phyloP scores from a whole-genome alignment of 2,797 vertebrate genomes.

The Phaenicophaeus curvirostris region DNA sequence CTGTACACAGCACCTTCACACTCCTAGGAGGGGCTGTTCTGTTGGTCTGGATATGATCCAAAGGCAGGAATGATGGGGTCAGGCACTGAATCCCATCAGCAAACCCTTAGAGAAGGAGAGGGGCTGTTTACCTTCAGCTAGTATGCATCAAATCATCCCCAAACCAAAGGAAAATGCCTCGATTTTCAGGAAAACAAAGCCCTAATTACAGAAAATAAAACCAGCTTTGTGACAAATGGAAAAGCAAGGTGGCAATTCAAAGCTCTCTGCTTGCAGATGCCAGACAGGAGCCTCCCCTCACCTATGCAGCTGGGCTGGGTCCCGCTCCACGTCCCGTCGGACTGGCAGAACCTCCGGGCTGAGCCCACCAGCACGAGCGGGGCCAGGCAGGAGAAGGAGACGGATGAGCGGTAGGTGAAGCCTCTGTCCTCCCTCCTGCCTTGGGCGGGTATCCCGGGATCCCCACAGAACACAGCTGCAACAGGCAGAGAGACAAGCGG shows the following conservation, averaged over 20 bases:
- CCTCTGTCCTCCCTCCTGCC: slow-evolving; percentile 92
- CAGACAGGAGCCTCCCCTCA: slow-evolving; percentile 44
- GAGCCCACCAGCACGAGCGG: slow-evolving; percentile 93
- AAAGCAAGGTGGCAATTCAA: not conserved
- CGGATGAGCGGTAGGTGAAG: slow-evolving; percentile 94
- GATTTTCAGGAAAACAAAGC: not conserved
- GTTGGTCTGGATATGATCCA: not conserved
- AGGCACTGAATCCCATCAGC: not conserved
- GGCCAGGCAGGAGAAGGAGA: slow-evolving; percentile 90
- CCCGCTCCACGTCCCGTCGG: slow-evolving; percentile 95
- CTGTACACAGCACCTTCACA: not conserved
- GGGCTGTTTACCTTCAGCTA: not conserved
- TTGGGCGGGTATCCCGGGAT: slow-evolving; percentile 89
- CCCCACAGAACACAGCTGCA: slow-evolving; percentile 96
- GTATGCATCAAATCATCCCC: not conserved
- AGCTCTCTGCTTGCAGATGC: rapidly evolving
- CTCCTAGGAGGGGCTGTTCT: not conserved
- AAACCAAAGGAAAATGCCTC: rapidly evolving
- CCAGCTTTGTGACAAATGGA: rapidly evolving
- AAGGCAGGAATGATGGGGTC: not conserved
- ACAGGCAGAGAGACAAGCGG: not conserved
- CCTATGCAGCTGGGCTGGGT: slow-evolving; percentile 97
- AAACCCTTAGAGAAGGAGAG: not conserved
- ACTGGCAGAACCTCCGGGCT: slow-evolving; percentile 91
- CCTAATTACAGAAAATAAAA: not conserved